Evolutionary conservation across 2,797 vertebrate genomes (phyloP), one percentile per base, ranked within the genome.

Genomic region (Crocodylus rhombifer): DNA sequence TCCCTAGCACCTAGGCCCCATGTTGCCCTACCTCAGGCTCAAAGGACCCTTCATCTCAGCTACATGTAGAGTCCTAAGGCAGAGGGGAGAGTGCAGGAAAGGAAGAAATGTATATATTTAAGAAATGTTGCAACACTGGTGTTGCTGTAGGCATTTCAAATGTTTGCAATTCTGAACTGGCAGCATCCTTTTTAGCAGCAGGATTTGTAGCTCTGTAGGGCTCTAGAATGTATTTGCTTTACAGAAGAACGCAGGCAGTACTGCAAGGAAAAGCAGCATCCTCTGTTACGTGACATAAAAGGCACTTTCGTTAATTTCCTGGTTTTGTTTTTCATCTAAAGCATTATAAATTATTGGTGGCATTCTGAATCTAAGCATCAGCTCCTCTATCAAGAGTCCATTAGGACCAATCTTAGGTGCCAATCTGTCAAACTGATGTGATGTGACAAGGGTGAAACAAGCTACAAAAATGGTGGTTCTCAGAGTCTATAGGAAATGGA

Each of bases 271-370:
- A 89, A 90, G 88, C 20, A 61, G 73, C 63, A 57, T 83, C 88
- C 69, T 78, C 88, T 82, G 56, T 42, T 77, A 36, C 71, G 23
- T 63, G 80, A 85, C 12, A 20, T 84, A 23, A 91, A 92, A 94
- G 51, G 61, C 2, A 4, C 0, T 81, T 87, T 82, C 87, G 30
- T 87, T 73, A 86, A 90, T 87, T 4, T 61, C 9, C 87, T 91
- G 42, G 42, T 15, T 93, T 93, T 77, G 71, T 62, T 91, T 94
- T 90, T 91, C 33, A 42, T 91, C 92, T 94, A 90, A 51, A 87
- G 28, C 33, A 67, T 64, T 78, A 93, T 51, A 25, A 73, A 73
- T 73, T 51, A 9, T 26, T 94, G 63, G 83, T 21, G 67, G 69
- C 2, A 2, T 80, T 95, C 87, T 82, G 87, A 86, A 25, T 85